These are phyloP conservation scores for Andrena bicolor DNA, from an alignment of 2,888 invertebrate species.

Conservation along the genomic window DNA sequence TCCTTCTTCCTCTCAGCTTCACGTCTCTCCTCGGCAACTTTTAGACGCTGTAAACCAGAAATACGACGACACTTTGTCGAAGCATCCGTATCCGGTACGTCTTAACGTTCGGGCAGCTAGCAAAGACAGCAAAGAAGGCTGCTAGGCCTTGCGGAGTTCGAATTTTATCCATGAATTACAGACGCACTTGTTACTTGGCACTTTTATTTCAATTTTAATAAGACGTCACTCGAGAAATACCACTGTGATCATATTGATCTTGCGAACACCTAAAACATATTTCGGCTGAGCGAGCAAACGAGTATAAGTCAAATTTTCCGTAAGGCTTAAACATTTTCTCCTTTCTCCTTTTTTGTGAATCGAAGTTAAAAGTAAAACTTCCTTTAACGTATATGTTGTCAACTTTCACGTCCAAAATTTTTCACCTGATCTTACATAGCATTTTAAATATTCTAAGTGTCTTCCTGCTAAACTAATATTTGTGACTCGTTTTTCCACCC, in stretches of 20 bases:
- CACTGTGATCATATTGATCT: background rate
- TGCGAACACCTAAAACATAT: background rate
- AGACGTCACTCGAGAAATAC: too few species aligned
- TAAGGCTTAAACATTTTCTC: too few species aligned
- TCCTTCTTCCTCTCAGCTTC: slow-evolving; percentile 35
- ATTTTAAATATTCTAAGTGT: too few species aligned
- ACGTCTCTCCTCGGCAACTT: slow-evolving; percentile 63
- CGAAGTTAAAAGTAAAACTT: too few species aligned
- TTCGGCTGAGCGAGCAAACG: too few species aligned
- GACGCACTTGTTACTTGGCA: background rate
- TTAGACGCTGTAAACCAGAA: slow-evolving; percentile 80
- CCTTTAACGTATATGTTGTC: too few species aligned
- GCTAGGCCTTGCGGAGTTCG: background rate
- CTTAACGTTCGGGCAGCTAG: slow-evolving; percentile 52
- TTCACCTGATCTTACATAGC: too few species aligned
- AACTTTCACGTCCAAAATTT: too few species aligned
- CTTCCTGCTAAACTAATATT: too few species aligned
- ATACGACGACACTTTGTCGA: slow-evolving; percentile 80
- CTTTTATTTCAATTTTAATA: background rate
- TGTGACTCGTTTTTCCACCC: too few species aligned
- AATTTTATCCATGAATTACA: slow-evolving; percentile 8
- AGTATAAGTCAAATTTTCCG: too few species aligned
- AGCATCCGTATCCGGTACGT: slow-evolving; percentile 64
- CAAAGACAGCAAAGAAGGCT: slow-evolving; percentile 19
- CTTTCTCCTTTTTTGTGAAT: too few species aligned